A percentile compares a stretch with the other conserved stretches of the same genome.
phyloP scores from a whole-genome alignment of 2,888 invertebrate species.

The Oasisia sp. region DNA sequence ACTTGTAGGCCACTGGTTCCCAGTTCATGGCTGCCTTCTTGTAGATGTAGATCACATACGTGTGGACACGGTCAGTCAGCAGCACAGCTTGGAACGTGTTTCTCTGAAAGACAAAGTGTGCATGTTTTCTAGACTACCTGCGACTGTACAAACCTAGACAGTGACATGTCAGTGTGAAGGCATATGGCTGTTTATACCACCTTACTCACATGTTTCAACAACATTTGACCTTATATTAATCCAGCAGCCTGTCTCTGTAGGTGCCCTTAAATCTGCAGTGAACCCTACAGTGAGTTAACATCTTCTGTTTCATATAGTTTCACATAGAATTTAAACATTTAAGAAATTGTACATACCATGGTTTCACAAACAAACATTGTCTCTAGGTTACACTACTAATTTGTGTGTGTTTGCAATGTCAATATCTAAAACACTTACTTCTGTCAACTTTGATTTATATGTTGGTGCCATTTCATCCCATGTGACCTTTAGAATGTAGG shows the following conservation, averaged over 20 bases:
- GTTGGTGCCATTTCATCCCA: constrained; percentile 31
- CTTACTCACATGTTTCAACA: too few species aligned
- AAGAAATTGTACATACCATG: too few species aligned
- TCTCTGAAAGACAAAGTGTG: constrained; percentile 21
- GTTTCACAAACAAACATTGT: too few species aligned
- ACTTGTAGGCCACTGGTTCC: constrained; percentile 27
- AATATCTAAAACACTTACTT: constrained; percentile 20
- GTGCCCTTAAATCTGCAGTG: too few species aligned
- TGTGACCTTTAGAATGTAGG: constrained; percentile 35
- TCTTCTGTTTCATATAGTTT: too few species aligned
- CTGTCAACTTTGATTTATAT: neutral
- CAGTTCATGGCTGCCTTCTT: constrained; percentile 30
- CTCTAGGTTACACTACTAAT: neutral
- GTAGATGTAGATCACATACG: constrained; percentile 31
- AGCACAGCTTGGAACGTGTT: constrained; percentile 36
- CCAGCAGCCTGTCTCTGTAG: too few species aligned
- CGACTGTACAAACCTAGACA: too few species aligned
- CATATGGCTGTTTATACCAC: too few species aligned
- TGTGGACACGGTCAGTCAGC: constrained; percentile 28
- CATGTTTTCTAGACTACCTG: neutral
- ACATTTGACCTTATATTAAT: too few species aligned
- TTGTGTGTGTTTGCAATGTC: neutral
- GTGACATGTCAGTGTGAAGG: too few species aligned
- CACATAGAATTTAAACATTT: too few species aligned
- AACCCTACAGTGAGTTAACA: too few species aligned